Conservation (phyloP, 2,113 vertebrate species). For the Apaloderma vittatum region DNA sequence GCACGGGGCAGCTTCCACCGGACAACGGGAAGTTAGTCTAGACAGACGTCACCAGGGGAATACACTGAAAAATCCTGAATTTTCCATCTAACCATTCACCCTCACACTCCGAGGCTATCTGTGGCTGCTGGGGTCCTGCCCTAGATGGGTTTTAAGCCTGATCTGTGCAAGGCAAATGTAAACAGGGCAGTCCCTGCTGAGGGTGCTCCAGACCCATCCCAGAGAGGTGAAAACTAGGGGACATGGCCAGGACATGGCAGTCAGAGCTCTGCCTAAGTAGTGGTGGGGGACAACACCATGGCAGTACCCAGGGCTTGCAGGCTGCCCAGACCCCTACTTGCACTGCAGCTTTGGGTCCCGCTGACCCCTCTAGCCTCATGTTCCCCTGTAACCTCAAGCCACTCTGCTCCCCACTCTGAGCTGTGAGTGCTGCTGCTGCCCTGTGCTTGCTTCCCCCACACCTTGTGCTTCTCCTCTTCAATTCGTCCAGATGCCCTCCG, state of each 20-base stretch:
- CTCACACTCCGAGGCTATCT: rapidly evolving
- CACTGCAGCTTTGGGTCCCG: background rate
- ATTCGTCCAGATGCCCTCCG: rapidly evolving
- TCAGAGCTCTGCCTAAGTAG: background rate
- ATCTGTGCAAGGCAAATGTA: background rate
- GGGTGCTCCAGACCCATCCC: background rate
- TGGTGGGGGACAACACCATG: background rate
- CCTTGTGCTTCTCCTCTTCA: background rate
- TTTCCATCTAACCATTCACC: background rate
- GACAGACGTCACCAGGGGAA: background rate
- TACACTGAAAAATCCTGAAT: background rate
- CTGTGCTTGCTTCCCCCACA: no score
- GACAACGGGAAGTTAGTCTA: background rate
- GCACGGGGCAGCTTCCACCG: background rate
- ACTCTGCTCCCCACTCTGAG: background rate
- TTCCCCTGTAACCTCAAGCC: background rate
- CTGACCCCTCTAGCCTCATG: rapidly evolving
- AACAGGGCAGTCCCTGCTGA: rapidly evolving
- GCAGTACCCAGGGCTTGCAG: background rate
- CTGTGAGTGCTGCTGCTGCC: background rate
- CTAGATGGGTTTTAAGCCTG: background rate
- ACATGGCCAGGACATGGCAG: background rate
- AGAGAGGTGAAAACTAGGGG: background rate
- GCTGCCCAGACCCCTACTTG: background rate
- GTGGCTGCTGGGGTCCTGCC: background rate